Conservation (phyloP, 1,140 invertebrate species). For the Stenopsyche tienmushanensis region DNA sequence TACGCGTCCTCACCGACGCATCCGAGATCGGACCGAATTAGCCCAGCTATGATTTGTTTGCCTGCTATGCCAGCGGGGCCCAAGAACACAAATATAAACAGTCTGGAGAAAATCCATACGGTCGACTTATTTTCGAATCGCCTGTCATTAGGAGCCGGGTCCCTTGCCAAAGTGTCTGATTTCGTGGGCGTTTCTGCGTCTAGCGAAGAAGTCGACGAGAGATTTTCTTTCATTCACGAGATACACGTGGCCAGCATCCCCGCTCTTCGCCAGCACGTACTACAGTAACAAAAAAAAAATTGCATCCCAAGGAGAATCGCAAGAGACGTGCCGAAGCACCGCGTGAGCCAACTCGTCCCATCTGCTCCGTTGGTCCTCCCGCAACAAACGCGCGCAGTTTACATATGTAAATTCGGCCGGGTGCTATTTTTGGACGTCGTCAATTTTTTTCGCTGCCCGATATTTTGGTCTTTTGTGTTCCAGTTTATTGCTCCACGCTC, state of each 20-base stretch:
- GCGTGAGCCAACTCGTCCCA: conserved; percentile 15
- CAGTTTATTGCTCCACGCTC: no score
- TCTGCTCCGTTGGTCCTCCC: conserved; percentile 13
- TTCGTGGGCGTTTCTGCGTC: conserved; percentile 16
- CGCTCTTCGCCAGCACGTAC: background rate
- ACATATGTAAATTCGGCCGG: conserved; percentile 16
- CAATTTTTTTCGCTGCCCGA: conserved; percentile 5
- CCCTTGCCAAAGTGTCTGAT: conserved; percentile 18
- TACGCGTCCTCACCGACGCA: conserved; percentile 6
- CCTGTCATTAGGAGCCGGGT: conserved; percentile 15
- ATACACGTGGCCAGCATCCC: background rate
- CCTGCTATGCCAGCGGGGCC: no score
- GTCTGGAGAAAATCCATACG: no score
- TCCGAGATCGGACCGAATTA: no score
- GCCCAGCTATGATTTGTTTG: no score
- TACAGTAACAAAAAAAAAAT: background rate
- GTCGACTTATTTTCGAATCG: conserved; percentile 22
- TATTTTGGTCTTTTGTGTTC: background rate
- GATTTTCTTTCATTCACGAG: background rate
- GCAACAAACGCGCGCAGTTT: background rate
- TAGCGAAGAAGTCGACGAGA: background rate
- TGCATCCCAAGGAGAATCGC: background rate
- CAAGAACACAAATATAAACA: no score
- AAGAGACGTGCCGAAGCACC: background rate
- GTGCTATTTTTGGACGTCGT: background rate